Evolutionary conservation across 1,140 invertebrate genomes (phyloP).

Genomic region (Drosophila santomea): DNA sequence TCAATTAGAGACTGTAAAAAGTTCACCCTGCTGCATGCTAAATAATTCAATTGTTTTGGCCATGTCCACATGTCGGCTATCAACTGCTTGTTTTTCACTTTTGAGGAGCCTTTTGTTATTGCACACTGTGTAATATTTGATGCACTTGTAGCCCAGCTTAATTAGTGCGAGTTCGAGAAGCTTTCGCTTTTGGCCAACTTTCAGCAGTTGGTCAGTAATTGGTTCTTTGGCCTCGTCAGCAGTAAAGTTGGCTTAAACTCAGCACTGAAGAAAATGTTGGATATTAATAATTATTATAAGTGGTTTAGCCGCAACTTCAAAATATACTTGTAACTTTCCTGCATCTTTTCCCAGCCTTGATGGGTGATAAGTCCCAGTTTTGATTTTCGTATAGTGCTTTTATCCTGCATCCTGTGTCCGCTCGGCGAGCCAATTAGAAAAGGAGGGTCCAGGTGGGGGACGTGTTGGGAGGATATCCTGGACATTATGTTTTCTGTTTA

Average conservation of each 20-base stretch:
- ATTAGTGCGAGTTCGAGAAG: slow-evolving; percentile 55
- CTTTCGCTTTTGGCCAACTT: slow-evolving; percentile 37
- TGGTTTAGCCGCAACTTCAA: too few species aligned
- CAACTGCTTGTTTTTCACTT: slow-evolving; percentile 34
- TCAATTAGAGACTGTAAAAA: slow-evolving; percentile 59
- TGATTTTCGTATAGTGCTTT: slow-evolving; percentile 3
- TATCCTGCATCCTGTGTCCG: background rate
- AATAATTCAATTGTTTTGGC: slow-evolving; percentile 49
- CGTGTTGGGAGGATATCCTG: slow-evolving; percentile 54
- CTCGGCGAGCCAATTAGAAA: slow-evolving; percentile 64
- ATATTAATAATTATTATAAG: too few species aligned
- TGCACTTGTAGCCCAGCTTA: slow-evolving; percentile 55
- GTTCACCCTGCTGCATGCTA: slow-evolving; percentile 34
- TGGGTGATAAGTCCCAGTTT: background rate
- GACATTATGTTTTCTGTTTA: slow-evolving; percentile 61
- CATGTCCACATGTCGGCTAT: slow-evolving; percentile 19
- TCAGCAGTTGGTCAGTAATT: slow-evolving; percentile 23
- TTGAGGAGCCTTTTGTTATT: slow-evolving; percentile 33
- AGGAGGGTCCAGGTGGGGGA: slow-evolving; percentile 31
- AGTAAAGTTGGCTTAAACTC: slow-evolving; percentile 16
- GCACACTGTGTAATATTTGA: slow-evolving; percentile 32
- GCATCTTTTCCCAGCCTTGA: background rate
- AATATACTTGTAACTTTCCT: background rate
- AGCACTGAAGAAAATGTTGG: background rate
- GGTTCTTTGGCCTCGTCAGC: slow-evolving; percentile 30